Evolutionary conservation across 37 sponge, comb jelly and placozoan genomes (phyloP), one percentile per base, ranked within the genome.

Genomic region (Beroe ovata): DNA sequence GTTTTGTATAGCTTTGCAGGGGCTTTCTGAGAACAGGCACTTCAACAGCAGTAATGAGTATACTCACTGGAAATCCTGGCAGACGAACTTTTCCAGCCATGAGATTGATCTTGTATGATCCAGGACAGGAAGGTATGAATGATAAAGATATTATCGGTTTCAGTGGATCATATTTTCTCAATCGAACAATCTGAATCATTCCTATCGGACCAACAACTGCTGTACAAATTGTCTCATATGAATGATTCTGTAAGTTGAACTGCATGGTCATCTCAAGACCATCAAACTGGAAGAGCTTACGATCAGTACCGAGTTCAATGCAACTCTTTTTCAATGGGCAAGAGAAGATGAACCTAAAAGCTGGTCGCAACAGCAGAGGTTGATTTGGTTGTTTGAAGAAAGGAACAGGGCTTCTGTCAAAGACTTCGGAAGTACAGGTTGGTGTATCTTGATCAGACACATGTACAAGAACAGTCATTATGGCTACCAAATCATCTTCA

Each of bases 31-130:
- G 23, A 62, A 29, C 28, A 23, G 26, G 26, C 22, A 29, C 63
- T 62, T 20, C 63, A 6, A 6, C 26, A 6, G 63, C 63, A 23
- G 8, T 62, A n/a, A 62, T 16, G 8, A n/a, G 22, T 16, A 62
- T 20, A 28, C 28, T 62, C 28, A 62, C 26, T 8, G 63, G 63
- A 62, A 62, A 62, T 62, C 63, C 63, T n/a, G 63, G 63, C 4
- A 62, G 63, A 28, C 26, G 63, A 6, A 28, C 26, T 62, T 29
- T 8, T 6, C n/a, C 63, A 16, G 63, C 63, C 23, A 62, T 8
- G 4, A 62, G 19, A 29, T 62, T 62, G 4, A 62, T 8, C 4
- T 28, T 62, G 63, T 62, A 62, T 6, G 26, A 28, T 20, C 63
- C 63, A 20, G 63, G 63, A 8, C 4, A 62, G n/a, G 63, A 28